Evolutionary conservation across 2,113 vertebrate genomes (phyloP), one percentile per base, ranked within the genome.

Genomic region (Peromyscus maniculatus): DNA sequence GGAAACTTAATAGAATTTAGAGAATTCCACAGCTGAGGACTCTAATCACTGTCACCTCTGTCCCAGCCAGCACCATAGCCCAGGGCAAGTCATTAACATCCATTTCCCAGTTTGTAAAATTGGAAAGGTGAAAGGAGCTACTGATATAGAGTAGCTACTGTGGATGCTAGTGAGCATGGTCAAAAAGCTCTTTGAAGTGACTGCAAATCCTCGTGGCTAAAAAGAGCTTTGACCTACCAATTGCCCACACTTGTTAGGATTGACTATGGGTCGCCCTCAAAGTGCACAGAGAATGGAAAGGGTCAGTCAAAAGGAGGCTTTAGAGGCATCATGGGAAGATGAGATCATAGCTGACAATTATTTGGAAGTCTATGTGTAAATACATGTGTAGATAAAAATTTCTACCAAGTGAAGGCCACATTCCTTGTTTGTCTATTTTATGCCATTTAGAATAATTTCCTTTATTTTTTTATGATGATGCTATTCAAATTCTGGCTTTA

Each of bases 51-150:
- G 17, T 52, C 16, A 71, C 5, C 55, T 93, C 24, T 33, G 3
- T 52, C 49, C 55, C 33, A 93, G 80, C 26, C 67, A 74, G 66
- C 36, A 84, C 92, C 8, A 28, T 92, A 69, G 43, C 80, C 36
- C 66, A 57, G 78, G 57, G 21, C 49, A 74, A 94, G 62, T 79
- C 77, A 96, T 95, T 86, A 88, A 95, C 92, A 17, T 84, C 55
- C 16, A 66, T 97, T 93, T 95, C 33, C 43, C 79, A 83, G 93
- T 91, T 89, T 97, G 72, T 92, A 86, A 88, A 93, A 33, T 26
- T 72, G 84, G 36, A 87, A 59, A 64, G 12, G 57, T 77, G 31
- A 86, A 55, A 22, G 10, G 80, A 64, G 52, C 69, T 86, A 64
- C 3, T 69, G 46, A 84, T 26, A 78, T 64, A 69, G 80, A 93